phyloP scores from a whole-genome alignment of 2,888 invertebrate genomes.

The Petrolisthes manimaculis region DNA sequence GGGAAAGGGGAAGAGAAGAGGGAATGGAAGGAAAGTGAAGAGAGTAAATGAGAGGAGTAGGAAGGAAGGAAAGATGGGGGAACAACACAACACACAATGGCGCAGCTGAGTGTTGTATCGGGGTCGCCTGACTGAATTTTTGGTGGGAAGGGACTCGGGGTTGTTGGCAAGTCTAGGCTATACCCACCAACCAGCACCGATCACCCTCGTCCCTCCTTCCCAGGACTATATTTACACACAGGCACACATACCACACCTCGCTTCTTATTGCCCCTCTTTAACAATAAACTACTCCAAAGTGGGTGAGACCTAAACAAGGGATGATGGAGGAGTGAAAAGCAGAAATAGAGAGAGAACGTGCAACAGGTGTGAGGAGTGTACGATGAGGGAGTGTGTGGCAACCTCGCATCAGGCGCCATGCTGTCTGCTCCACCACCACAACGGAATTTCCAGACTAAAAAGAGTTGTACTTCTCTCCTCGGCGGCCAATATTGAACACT shows the following conservation, averaged over 20 bases:
- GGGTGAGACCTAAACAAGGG: too few species aligned
- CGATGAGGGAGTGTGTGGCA: not conserved
- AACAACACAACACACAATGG: not conserved
- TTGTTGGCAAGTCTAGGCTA: not conserved
- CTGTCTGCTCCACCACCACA: not conserved
- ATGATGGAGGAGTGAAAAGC: too few species aligned
- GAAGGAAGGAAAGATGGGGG: conserved; percentile 13
- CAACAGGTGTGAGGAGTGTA: not conserved
- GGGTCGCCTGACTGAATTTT: not conserved
- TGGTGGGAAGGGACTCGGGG: not conserved
- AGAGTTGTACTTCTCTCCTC: not conserved
- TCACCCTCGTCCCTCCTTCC: not conserved
- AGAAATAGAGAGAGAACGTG: not conserved
- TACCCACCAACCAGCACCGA: too few species aligned
- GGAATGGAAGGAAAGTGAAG: not conserved
- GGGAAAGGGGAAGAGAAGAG: not conserved
- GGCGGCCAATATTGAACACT: too few species aligned
- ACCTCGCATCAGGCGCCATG: not conserved
- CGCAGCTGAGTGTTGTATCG: conserved; percentile 3
- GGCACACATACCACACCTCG: not conserved
- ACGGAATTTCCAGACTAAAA: not conserved
- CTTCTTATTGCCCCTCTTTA: not conserved
- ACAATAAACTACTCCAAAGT: not conserved
- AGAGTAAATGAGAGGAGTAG: not conserved
- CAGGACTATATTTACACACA: not conserved